Evolutionary conservation across 2,797 vertebrate species (phyloP), one percentile per base, ranked within the genome.

Genomic region (Periophthalmus magnuspinnatus): DNA sequence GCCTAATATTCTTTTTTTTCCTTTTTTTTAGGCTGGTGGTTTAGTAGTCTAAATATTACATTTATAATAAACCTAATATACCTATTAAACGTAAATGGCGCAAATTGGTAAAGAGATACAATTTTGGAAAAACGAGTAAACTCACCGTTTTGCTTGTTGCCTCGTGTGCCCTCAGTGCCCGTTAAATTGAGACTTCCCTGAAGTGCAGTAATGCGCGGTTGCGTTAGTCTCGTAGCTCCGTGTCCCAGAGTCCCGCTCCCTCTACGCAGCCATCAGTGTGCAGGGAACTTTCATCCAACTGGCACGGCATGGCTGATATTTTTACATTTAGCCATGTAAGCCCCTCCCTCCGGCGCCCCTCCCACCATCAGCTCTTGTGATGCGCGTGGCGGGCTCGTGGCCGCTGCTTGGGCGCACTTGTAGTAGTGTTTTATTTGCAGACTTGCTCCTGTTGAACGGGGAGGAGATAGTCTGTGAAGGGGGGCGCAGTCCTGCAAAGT

Each of bases 331-430:
- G 57, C 58, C 17, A 56, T 63, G n/a, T 67, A 86, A 80, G 89
- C 91, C 84, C 89, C 94, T 84, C 94, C 93, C 77, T 69, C 78
- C 14, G 17, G 66, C 24, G 73, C 80, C 86, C 87, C 88, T 80
- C 89, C 90, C 85, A 87, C 79, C 34, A 56, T 58, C 74, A 75
- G 74, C 33, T 83, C 77, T 85, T 81, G 81, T 79, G 67, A 81
- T 76, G 82, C 93, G 92, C 92, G 93, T 94, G 93, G 90, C 93
- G 84, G 88, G 85, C 93, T 91, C 92, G 92, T 93, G 93, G 90
- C 91, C 80, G 82, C 70, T 90, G 56, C 11, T n/a, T 0, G 59
- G 24, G 58, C 70, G 68, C 68, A 63, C 54, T 65, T 50, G 16
- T 32, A 34, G 68, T 59, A 17, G 5, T 33, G 57, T n/a, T 75